Percentiles rank a stretch among this genome's conserved stretches.
phyloP scores from a whole-genome alignment of 2,797 vertebrate genomes.

The Protosalanx chinensis region DNA sequence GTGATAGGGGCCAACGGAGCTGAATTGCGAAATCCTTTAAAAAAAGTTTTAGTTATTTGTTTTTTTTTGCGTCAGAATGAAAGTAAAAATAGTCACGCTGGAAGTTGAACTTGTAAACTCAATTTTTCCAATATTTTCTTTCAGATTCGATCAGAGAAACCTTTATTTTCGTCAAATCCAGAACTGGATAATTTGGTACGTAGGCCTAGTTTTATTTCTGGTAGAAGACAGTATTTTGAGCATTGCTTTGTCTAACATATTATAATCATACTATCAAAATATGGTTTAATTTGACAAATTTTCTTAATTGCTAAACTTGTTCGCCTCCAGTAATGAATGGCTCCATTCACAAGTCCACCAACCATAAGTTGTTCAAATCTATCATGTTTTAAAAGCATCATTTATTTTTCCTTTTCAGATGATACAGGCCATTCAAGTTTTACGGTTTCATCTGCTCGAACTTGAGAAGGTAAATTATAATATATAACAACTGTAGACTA shows the following conservation, averaged over 20 bases:
- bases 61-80: background rate
- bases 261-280: background rate
- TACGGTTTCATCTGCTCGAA: constrained; percentile 70
- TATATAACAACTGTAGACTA: too few species aligned
- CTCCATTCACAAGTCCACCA: background rate
- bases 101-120: background rate
- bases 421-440: constrained; percentile 68
- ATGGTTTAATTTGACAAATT: constrained; percentile 34
- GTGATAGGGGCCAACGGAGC: background rate
- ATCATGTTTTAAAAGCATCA: constrained; percentile 2
- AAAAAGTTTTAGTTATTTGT: background rate
- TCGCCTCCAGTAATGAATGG: background rate
- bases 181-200: constrained; percentile 77
- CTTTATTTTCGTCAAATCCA: constrained; percentile 85
- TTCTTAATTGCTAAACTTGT: constrained; percentile 2
- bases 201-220: background rate
- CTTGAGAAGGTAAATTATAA: constrained; percentile 62
- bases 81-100: background rate
- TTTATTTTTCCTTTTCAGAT: constrained; percentile 47
- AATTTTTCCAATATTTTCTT: constrained; percentile 52
- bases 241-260: background rate
- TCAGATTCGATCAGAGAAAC: constrained; percentile 86
- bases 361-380: background rate
- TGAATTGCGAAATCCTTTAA: background rate
- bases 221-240: background rate